Base-by-base conservation (phyloP, 2,113 vertebrate species). In the Seriola dumerili region DNA sequence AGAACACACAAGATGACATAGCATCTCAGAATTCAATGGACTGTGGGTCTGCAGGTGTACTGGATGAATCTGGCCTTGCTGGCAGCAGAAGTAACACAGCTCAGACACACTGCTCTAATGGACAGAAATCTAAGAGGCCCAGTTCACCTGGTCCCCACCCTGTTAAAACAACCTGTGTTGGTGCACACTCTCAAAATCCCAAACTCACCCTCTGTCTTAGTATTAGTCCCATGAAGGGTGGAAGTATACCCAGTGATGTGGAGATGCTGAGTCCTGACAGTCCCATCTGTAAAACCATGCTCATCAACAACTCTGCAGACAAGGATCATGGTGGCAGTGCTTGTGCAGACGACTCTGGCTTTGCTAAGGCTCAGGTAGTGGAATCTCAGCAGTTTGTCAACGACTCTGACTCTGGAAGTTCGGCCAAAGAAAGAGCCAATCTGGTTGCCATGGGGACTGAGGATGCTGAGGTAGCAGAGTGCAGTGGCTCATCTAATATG, bases 221-320 rank as follows among this genome's bases (percentile, higher is more conserved):
- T 40, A 46, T 38, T n/a, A 91, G 86, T 83, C 77, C 82, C 55
- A 73, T 2, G 8, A 90, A 83, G 66, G 67, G 65, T 83, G 72
- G 25, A 9, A 81, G 38, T 38, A 73, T 23, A 1, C 70, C 72
- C 7, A 64, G 48, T 69, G 95, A 96, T 78, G 91, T 92, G 40
- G 94, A 94, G 70, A 96, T 95, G 95, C 59, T 88, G 62, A 95
- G 93, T 76, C 95, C 93, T 4, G 91, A 94, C 48, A 95, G 92
- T 79, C 92, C 94, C 4, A 12, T 83, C 0, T 48, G 67, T 85
- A 91, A 90, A 88, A 38, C 69, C 5, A 29, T 59, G 5, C 55
- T 21, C 2, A 34, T 52, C 25, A 80, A 13, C 57, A 85, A 50
- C 50, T 81, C 74, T 25, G 72, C 58, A 40, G 85, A 91, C 19